Percentiles rank a stretch among this genome's conserved stretches.
These are phyloP conservation scores for Notospermus geniculatus DNA, from an alignment of 1,140 invertebrate species.

Conservation along the genomic window DNA sequence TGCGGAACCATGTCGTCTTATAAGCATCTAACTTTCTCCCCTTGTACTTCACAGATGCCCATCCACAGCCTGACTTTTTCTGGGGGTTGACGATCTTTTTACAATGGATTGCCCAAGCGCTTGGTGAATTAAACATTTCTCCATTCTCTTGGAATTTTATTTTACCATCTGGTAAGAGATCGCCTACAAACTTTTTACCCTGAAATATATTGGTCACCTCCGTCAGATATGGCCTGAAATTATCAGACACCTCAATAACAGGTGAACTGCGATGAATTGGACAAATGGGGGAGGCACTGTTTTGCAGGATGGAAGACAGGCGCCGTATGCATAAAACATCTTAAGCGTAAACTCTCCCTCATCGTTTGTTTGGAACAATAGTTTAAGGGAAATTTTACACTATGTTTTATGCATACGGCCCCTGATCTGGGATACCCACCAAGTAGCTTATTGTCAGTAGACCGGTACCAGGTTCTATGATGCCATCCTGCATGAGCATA, in stretches of 20 bases:
- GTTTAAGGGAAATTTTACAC: too few species aligned
- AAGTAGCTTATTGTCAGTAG: slow-evolving; percentile 85
- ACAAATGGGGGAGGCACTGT: too few species aligned
- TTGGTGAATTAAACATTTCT: slow-evolving; percentile 84
- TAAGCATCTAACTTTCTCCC: slow-evolving; percentile 83
- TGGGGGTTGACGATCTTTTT: slow-evolving; percentile 87
- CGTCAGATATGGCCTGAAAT: too few species aligned
- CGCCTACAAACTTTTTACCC: slow-evolving; percentile 86
- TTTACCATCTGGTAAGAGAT: slow-evolving; percentile 80
- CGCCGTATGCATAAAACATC: too few species aligned
- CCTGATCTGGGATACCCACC: slow-evolving; percentile 64
- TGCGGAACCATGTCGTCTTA: slow-evolving; percentile 79
- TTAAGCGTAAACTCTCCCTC: too few species aligned
- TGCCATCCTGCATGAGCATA: slow-evolving; percentile 76
- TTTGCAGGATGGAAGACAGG: too few species aligned
- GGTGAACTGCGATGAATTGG: too few species aligned
- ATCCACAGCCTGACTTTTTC: slow-evolving; percentile 87
- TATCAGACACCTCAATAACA: too few species aligned
- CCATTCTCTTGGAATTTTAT: slow-evolving; percentile 85
- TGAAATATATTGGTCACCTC: slow-evolving; percentile 49
- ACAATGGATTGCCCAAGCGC: slow-evolving; percentile 88
- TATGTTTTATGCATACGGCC: too few species aligned
- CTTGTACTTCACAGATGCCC: slow-evolving; percentile 76
- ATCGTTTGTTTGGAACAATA: too few species aligned
- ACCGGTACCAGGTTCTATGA: slow-evolving; percentile 76